Conservation (phyloP, 1,140 invertebrate genomes). For the Matsumurasca onukii region DNA sequence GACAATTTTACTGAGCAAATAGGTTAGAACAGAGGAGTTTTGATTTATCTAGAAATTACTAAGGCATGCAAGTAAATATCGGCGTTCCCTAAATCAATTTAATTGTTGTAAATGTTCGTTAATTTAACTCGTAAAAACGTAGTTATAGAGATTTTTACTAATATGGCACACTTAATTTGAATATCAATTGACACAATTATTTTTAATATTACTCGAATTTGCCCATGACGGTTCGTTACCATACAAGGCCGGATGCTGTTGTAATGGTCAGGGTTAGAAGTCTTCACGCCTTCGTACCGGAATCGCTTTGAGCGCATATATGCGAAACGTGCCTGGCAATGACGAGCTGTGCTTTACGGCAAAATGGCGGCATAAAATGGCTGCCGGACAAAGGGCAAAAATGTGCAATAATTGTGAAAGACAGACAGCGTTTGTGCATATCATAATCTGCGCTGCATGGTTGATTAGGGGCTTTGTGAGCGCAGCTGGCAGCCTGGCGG, state of each 20-base stretch:
- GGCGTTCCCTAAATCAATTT: no score
- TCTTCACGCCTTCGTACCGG: not conserved
- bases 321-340: not conserved
- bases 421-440: conserved; percentile 21
- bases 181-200: no score
- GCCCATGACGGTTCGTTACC: no score
- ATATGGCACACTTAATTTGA: no score
- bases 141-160: no score
- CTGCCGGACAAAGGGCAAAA: conserved; percentile 16
- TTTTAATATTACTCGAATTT: no score
- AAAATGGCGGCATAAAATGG: conserved; percentile 18
- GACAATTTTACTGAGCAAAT: no score
- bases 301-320: not conserved
- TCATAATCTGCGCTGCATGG: conserved; percentile 28
- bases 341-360: conserved; percentile 2
- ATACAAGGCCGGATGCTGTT: not conserved
- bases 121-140: no score
- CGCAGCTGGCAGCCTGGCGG: not conserved
- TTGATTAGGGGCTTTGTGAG: conserved; percentile 23
- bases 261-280: not conserved
- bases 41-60: no score
- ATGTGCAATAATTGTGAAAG: conserved; percentile 25
- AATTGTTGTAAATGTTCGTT: no score
- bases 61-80: no score
- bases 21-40: no score